Conservation (phyloP, 2,888 invertebrate genomes). For the Sisyra nigra region DNA sequence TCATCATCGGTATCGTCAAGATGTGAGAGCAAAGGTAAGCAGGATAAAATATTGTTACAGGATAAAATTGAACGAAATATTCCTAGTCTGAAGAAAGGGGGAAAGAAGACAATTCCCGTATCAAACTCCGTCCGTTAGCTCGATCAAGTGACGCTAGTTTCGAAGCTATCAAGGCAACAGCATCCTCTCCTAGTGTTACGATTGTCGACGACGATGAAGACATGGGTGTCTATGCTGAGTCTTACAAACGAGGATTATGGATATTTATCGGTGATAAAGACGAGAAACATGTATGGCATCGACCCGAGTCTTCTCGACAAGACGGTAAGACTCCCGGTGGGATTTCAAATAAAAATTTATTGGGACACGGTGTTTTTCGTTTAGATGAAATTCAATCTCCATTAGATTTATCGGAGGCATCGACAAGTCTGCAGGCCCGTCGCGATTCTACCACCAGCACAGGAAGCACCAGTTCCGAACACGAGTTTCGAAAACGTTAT, state of each 20-base stretch:
- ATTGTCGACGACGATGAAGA: conserved; percentile 43
- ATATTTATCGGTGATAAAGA: conserved; percentile 61
- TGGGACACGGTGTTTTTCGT: neutral
- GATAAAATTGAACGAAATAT: neutral
- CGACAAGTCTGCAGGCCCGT: conserved; percentile 20
- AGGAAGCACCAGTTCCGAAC: conserved; percentile 62
- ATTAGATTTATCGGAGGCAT: neutral
- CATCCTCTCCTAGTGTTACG: conserved; percentile 46
- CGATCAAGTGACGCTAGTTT: conserved; percentile 58
- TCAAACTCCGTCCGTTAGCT: conserved; percentile 38
- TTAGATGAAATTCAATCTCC: conserved; percentile 3
- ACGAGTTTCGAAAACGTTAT: conserved; percentile 70
- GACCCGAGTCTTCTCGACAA: conserved; percentile 23
- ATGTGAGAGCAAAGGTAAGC: conserved; percentile 60
- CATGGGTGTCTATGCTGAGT: conserved; percentile 57
- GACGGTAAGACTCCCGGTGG: neutral
- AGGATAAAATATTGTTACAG: neutral
- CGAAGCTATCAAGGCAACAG: conserved; percentile 44
- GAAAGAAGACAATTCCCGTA: conserved; percentile 40
- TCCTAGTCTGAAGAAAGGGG: conserved; percentile 55
- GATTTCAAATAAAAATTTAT: neutral
- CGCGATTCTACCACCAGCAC: conserved; percentile 32
- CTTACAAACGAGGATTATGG: conserved; percentile 56
- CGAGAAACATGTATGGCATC: conserved; percentile 46
- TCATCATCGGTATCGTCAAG: conserved; percentile 47